Evolutionary conservation across 64 coral and sea anemone genomes (phyloP).

Genomic region (Stichodactyla helianthus): DNA sequence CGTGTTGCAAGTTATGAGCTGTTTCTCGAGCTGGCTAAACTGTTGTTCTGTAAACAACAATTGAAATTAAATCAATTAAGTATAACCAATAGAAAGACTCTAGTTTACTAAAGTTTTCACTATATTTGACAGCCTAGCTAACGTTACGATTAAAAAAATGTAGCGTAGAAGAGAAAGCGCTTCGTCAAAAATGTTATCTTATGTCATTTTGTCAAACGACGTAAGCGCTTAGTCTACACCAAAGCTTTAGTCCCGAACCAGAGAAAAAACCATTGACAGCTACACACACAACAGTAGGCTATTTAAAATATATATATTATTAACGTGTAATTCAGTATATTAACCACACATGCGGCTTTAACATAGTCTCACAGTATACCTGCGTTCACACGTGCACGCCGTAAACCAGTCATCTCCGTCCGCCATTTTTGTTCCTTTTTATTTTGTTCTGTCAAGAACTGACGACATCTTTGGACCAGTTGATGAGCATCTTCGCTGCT

Average conservation of each 20-base stretch:
- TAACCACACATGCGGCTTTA: no score
- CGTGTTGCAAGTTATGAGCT: slow-evolving; percentile 78
- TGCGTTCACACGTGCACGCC: slow-evolving; percentile 98
- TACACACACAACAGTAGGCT: background rate
- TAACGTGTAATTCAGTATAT: background rate
- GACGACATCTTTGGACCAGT: slow-evolving; percentile 34
- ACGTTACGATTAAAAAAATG: no score
- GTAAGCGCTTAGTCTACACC: no score
- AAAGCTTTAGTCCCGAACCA: no score
- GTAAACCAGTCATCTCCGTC: slow-evolving; percentile 57
- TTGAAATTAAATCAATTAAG: background rate
- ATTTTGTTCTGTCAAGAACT: slow-evolving; percentile 43
- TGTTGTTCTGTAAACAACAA: slow-evolving; percentile 77
- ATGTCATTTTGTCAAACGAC: background rate
- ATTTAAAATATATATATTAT: no score
- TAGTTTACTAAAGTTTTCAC: no score
- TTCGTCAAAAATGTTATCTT: no score
- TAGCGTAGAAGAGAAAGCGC: no score
- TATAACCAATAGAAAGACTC: background rate
- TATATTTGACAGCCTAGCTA: no score
- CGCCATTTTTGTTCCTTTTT: slow-evolving; percentile 54
- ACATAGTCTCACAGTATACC: no score
- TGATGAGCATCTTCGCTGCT: slow-evolving; percentile 43
- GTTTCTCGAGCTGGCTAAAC: slow-evolving; percentile 90
- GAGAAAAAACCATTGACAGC: no score